Base-by-base conservation (phyloP, 2,113 vertebrate genomes). In the Holacanthus passer region DNA sequence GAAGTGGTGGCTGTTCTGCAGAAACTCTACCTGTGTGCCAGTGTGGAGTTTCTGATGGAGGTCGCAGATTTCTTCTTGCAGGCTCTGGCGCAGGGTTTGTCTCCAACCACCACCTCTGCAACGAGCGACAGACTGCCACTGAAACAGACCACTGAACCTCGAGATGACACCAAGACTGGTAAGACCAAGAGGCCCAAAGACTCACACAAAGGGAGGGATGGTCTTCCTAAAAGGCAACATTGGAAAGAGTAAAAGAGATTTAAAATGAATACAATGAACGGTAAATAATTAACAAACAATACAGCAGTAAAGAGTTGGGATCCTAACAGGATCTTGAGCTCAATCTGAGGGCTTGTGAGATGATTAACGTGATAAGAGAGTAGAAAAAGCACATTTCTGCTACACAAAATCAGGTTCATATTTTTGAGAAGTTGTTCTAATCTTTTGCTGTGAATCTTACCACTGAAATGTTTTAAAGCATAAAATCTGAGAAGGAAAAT, bases 31-130 rank as follows among this genome's bases (percentile, higher is more conserved):
- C 39, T 99, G 11, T 99, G 98, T 77, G 97, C 97, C 76, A 99
- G 98, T 22, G 94, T 99, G 91, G 98, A 99, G 91, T 99, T 99
- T 65, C 92, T 99, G 63, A 94, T 98, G 96, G 93, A 97, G 0
- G 96, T 99, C 22, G 96, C 95, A 1, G 97, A 99, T 48, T 99
- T 99, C 93, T 99, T 99, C 83, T 86, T 99, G 70, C 95, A 96
- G 84, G 97, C 98, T 27, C 11, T 97, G 92, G 96, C 96, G 0
- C 94, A 94, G 59, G 85, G 81, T 52, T 72, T 87, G 77, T 0
- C 32, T 77, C 72, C 64, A 0, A 10, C 52, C 10, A 0, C 48
- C 0, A 0, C 17, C 7, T 13, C 50, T 0, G 75, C 91, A 8
- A 64, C 73, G 1, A 31, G 87, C 6, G 94, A 96, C 69, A 95